These are phyloP conservation scores for Chirona hameri DNA, from an alignment of 2,888 invertebrate genomes.

Conservation along the genomic window DNA sequence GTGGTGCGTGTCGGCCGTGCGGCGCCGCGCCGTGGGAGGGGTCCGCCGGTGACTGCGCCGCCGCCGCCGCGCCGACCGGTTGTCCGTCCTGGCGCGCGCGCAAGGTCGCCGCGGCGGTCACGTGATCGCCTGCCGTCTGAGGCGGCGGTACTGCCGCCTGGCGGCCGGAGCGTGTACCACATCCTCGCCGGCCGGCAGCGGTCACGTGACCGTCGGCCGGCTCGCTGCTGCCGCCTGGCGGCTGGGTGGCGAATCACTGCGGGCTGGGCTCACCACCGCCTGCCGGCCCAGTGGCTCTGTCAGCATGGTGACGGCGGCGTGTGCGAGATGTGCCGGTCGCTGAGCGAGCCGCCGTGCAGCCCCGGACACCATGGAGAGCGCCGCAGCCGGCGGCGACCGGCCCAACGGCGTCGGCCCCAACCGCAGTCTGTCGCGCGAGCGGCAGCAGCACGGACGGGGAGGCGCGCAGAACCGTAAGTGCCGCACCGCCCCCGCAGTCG, in stretches of 20 bases:
- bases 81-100: neutral
- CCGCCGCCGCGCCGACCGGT: neutral
- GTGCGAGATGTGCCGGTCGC: neutral
- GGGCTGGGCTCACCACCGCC: neutral
- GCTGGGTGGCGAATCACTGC: neutral
- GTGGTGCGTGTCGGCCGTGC: too few relatives aligned
- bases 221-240: constrained; percentile 9
- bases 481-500: neutral
- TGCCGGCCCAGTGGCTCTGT: neutral
- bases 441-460: neutral
- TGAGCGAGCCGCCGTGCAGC: neutral
- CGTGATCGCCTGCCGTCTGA: neutral
- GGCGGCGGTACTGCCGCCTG: neutral
- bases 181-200: neutral
- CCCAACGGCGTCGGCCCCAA: neutral
- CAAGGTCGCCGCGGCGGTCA: constrained; percentile 1
- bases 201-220: neutral
- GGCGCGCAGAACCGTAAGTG: neutral
- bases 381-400: neutral
- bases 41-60: neutral
- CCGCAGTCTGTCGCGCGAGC: constrained; percentile 5
- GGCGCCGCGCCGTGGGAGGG: too few relatives aligned
- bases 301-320: neutral
- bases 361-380: neutral
- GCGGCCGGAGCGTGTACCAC: neutral